Conservation (phyloP, 2,797 vertebrate genomes). For the Chaunax sp. region DNA sequence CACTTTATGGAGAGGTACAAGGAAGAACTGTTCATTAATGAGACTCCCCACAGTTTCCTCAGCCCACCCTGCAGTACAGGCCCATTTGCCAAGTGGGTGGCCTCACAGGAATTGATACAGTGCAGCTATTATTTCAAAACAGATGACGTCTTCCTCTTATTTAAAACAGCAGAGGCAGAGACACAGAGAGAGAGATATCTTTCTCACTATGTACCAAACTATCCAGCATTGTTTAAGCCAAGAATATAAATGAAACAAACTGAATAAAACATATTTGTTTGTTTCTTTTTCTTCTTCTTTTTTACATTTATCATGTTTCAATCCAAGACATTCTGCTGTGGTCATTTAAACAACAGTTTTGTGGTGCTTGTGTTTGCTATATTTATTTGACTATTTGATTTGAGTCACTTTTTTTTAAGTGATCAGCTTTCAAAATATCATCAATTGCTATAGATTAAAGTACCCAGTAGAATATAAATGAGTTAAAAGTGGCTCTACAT, state of each 20-base stretch:
- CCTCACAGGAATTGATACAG: constrained; percentile 61
- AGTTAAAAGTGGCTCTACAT: too few species aligned
- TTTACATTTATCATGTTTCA: too few species aligned
- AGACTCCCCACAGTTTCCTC: constrained; percentile 63
- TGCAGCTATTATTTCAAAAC: constrained; percentile 72
- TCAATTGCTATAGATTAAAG: too few species aligned
- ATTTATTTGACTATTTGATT: too few species aligned
- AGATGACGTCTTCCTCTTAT: constrained; percentile 68
- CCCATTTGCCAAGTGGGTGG: constrained; percentile 67
- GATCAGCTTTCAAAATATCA: too few species aligned
- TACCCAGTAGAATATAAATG: too few species aligned
- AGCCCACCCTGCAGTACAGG: constrained; percentile 55
- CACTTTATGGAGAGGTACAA: constrained; percentile 21
- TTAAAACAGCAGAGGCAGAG: constrained; percentile 56
- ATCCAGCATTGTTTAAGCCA: constrained; percentile 37
- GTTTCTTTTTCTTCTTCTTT: not conserved
- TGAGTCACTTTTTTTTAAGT: too few species aligned
- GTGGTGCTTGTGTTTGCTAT: too few species aligned
- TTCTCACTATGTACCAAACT: constrained; percentile 47
- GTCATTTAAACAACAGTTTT: too few species aligned
- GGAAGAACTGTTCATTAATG: constrained; percentile 56
- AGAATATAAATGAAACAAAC: constrained; percentile 44
- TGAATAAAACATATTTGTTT: not conserved
- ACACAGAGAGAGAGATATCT: constrained; percentile 27
- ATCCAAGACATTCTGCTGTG: too few species aligned